phyloP scores from a whole-genome alignment of 2,888 invertebrate genomes.

The Platypus cylindrus region DNA sequence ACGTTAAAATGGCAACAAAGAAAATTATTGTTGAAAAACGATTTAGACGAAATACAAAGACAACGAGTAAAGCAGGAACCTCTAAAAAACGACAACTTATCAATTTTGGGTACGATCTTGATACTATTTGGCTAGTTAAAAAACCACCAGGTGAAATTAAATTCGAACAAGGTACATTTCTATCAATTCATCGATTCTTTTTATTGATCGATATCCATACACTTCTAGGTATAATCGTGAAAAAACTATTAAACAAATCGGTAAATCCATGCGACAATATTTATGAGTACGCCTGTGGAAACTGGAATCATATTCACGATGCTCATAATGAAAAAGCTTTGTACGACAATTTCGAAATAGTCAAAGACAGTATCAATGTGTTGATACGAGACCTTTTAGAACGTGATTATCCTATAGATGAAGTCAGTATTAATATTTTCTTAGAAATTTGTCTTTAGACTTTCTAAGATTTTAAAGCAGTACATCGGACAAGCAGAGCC shows the following conservation, averaged over 20 bases:
- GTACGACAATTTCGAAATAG: slow-evolving; percentile 82
- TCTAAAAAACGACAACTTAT: background rate
- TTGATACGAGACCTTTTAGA: slow-evolving; percentile 55
- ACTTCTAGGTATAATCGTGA: slow-evolving; percentile 41
- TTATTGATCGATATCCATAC: background rate
- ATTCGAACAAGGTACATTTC: slow-evolving; percentile 4
- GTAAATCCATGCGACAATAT: slow-evolving; percentile 72
- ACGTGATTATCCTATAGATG: slow-evolving; percentile 6
- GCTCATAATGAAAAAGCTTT: slow-evolving; percentile 81
- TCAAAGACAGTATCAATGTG: slow-evolving; percentile 65
- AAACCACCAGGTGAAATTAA: slow-evolving; percentile 4
- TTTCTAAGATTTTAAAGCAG: too few relatives aligned
- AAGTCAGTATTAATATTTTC: slow-evolving; percentile 4
- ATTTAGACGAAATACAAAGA: slow-evolving; percentile 7
- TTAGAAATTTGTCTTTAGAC: too few relatives aligned
- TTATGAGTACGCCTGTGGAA: slow-evolving; percentile 76
- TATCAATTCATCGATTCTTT: background rate
- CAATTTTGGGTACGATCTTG: slow-evolving; percentile 1
- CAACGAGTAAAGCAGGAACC: too few relatives aligned
- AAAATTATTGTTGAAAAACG: slow-evolving; percentile 7
- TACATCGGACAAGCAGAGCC: too few relatives aligned
- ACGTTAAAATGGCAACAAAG: slow-evolving; percentile 5
- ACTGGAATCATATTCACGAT: slow-evolving; percentile 72
- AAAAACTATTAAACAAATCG: slow-evolving; percentile 58
- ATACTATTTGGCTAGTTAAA: slow-evolving; percentile 4